A percentile compares a stretch with the other conserved stretches of the same genome.
These are phyloP conservation scores for Ferrisia virgata DNA, from an alignment of 2,888 invertebrate genomes.

Conservation along the genomic window DNA sequence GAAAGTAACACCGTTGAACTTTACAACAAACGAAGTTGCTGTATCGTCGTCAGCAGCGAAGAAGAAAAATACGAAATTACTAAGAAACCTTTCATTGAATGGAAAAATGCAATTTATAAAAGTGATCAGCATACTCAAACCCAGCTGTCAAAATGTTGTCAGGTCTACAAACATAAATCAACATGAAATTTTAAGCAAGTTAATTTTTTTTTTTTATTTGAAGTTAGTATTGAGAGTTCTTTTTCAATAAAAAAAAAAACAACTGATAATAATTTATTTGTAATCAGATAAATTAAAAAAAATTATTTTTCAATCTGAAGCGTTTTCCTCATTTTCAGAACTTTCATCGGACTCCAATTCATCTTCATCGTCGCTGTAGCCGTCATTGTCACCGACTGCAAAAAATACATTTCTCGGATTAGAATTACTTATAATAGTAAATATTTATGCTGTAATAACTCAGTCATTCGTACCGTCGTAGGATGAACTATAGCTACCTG, in stretches of 20 bases:
- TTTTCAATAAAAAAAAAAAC: background rate
- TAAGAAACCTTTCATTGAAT: background rate
- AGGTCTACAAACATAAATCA: conserved; percentile 27
- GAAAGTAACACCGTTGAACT: conserved; percentile 4
- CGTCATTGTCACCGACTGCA: conserved; percentile 49
- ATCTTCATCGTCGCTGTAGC: conserved; percentile 49
- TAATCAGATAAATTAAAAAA: background rate
- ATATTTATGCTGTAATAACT: background rate
- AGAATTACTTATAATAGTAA: no score
- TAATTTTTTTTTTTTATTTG: background rate
- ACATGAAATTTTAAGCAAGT: background rate
- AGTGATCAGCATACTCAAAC: conserved; percentile 30
- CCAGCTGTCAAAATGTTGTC: background rate
- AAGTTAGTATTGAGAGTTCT: background rate
- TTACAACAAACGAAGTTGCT: conserved; percentile 12
- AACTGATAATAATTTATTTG: background rate
- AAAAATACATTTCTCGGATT: background rate
- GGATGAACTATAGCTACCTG: conserved; percentile 48
- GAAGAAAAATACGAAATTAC: background rate
- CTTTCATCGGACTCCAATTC: conserved; percentile 40
- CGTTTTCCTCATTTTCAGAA: conserved; percentile 36
- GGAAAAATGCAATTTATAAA: background rate
- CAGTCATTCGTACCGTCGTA: background rate
- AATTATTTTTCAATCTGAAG: background rate
- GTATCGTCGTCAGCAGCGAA: background rate